A percentile compares a stretch with the other conserved stretches of the same genome.
Conservation (phyloP, 1,140 invertebrate genomes). For the Gonatopus flavifemur region DNA sequence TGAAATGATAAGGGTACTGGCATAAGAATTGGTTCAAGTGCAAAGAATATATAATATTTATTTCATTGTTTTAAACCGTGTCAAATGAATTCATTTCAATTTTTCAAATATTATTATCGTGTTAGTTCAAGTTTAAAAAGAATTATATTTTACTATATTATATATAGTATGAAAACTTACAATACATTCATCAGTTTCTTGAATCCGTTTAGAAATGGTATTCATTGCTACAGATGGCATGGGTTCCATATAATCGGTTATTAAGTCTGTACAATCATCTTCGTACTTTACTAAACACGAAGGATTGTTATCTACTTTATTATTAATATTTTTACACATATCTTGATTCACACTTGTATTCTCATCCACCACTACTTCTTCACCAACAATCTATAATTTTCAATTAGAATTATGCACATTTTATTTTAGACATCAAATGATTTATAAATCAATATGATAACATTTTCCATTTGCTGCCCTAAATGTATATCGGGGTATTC, state of each 20-base stretch:
- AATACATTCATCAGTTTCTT: background rate
- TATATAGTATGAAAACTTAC: background rate
- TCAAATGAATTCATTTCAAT: too few species aligned
- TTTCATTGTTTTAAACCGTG: too few species aligned
- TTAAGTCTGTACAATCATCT: background rate
- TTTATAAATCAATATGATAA: background rate
- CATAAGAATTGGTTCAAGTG: too few species aligned
- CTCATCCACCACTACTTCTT: constrained; percentile 18
- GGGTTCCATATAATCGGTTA: background rate
- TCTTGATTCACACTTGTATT: constrained; percentile 10
- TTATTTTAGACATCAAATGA: background rate
- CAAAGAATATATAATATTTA: too few species aligned
- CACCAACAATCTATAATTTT: constrained; percentile 10
- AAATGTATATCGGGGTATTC: too few species aligned
- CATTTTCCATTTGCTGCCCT: background rate
- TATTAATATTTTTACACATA: background rate
- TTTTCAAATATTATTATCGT: too few species aligned
- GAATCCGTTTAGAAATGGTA: background rate
- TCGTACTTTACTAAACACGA: constrained; percentile 13
- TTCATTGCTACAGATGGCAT: background rate
- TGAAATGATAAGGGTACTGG: too few species aligned
- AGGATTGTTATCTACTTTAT: background rate
- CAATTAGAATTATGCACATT: background rate
- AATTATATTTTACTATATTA: too few species aligned
- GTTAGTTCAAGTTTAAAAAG: too few species aligned